Evolutionary conservation across 1,140 invertebrate species (phyloP).

Genomic region (Arctopsyche grandis): DNA sequence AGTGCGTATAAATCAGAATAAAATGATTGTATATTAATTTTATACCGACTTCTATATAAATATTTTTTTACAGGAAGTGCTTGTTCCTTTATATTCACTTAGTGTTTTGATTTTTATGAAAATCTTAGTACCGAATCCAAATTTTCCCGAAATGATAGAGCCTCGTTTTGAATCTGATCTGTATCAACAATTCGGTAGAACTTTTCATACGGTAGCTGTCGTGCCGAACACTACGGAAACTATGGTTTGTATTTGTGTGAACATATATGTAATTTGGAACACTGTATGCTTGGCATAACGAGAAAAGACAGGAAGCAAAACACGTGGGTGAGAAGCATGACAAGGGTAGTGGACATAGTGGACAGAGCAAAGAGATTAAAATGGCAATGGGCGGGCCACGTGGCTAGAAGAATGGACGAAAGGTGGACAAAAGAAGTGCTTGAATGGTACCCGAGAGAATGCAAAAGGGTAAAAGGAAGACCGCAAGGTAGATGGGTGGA

Average conservation of each 20-base stretch:
- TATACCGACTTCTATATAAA: neutral
- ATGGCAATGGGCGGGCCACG: too few relatives aligned
- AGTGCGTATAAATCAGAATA: constrained; percentile 69
- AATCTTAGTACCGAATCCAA: constrained; percentile 76
- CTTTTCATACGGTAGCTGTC: constrained; percentile 74
- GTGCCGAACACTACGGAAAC: constrained; percentile 75
- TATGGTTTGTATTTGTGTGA: constrained; percentile 62
- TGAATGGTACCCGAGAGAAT: too few relatives aligned
- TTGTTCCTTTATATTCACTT: constrained; percentile 78
- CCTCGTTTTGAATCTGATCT: constrained; percentile 69
- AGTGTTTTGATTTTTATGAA: constrained; percentile 77
- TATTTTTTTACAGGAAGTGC: constrained; percentile 73
- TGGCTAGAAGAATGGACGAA: too few relatives aligned
- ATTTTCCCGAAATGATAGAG: constrained; percentile 74
- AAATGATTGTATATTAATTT: neutral
- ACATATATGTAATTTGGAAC: too few relatives aligned
- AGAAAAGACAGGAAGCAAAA: too few relatives aligned
- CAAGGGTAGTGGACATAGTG: too few relatives aligned
- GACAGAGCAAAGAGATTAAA: too few relatives aligned
- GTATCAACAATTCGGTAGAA: constrained; percentile 70
- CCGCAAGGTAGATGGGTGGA: too few relatives aligned
- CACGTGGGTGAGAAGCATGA: too few relatives aligned
- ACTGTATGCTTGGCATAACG: too few relatives aligned
- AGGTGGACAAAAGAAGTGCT: too few relatives aligned
- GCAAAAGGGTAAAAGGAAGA: too few relatives aligned